Percentiles rank a stretch among this genome's conserved stretches.
phyloP scores from a whole-genome alignment of 1,140 invertebrate genomes.

The Berghia stephanieae region DNA sequence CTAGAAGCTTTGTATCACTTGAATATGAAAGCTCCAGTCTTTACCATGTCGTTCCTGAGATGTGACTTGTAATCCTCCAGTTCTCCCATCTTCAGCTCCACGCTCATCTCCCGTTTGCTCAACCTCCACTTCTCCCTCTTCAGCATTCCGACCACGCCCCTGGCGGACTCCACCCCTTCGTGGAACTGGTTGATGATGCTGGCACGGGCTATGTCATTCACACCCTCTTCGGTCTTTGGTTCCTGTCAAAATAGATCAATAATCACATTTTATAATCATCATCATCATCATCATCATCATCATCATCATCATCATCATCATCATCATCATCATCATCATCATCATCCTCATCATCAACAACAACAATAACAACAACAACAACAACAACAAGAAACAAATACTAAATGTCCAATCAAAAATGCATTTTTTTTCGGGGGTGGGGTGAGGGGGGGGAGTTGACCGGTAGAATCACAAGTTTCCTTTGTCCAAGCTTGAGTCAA shows the following conservation, averaged over 20 bases:
- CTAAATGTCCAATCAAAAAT: no score
- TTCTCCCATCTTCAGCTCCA: constrained; percentile 55
- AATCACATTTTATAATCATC: neutral
- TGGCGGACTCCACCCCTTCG: constrained; percentile 51
- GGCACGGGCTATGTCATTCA: constrained; percentile 21
- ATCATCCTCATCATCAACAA: no score
- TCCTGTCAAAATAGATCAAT: neutral
- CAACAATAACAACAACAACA: no score
- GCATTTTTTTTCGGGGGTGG: no score
- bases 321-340: no score
- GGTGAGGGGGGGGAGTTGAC: no score
- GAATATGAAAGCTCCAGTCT: neutral
- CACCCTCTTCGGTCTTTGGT: neutral
- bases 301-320: no score
- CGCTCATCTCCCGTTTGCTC: constrained; percentile 53
- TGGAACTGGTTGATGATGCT: constrained; percentile 40
- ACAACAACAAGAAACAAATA: no score
- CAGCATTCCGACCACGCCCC: constrained; percentile 47
- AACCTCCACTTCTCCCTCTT: constrained; percentile 59
- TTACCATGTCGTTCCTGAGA: constrained; percentile 56
- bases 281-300: no score
- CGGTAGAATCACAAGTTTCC: no score
- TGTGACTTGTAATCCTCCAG: constrained; percentile 57
- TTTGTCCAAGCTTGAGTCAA: no score
- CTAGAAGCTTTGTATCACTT: neutral